Evolutionary conservation across 2,888 invertebrate genomes (phyloP), one percentile per base, ranked within the genome.

Genomic region (Mesopsocus fuscifrons): DNA sequence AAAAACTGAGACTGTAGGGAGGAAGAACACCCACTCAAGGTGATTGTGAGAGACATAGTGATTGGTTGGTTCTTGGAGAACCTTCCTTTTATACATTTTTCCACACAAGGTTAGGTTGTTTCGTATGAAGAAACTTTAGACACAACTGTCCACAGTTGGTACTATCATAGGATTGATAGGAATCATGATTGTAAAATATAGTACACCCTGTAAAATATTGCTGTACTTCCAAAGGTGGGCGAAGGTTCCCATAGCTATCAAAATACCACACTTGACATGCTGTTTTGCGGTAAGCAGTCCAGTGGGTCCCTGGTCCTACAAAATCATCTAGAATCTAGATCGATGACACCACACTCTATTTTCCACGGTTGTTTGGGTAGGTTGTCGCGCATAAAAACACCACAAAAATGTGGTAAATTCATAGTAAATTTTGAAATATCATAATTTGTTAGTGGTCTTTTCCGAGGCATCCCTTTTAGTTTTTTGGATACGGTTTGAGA

Each of bases 181-280:
- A 45, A 31, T 47, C 35, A 49, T 56, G 52, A 48, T 55, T 57
- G 41, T 55, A 56, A 34, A 42, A 41, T 2, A 48, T 45, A 31
- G 32, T 16, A 20, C 47, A 34, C 34, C 46, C 35, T 34, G 48
- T 48, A n/a, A n/a, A n/a, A n/a, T n/a, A n/a, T n/a, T n/a, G n/a
- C n/a, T n/a, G n/a, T n/a, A n/a, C n/a, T n/a, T n/a, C n/a, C n/a
- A n/a, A 16, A 0, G 55, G 55, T 6, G 57, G 58, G 45, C 49
- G 51, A 23, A 58, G 49, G 49, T 59, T 52, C 11, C 57, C 56
- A 48, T 55, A 59, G 45, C 56, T 56, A 46, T 58, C 57, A 51
- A 55, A 59, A 47, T 58, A 59, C 42, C 51, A 48, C 26, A 53
- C 49, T n/a, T 32, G 34, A 41, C 41, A 45, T 4, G 52, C 52